phyloP scores from a whole-genome alignment of 2,888 invertebrate species.

The Phyto melanocephala region DNA sequence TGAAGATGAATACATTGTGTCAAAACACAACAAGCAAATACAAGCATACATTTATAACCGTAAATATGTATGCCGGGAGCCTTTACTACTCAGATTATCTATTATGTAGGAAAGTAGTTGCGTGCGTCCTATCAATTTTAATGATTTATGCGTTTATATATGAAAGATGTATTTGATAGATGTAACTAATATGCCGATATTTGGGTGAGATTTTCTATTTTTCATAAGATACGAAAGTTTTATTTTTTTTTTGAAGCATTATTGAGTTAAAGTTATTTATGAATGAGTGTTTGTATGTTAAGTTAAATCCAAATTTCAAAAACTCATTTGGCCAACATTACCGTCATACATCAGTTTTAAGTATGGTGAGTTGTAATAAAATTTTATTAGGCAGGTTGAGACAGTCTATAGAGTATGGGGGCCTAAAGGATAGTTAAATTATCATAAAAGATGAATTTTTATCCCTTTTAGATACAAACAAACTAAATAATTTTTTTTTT shows the following conservation, averaged over 20 bases:
- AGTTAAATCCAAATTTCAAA: constrained; percentile 50
- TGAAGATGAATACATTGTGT: no score
- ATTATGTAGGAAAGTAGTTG: neutral
- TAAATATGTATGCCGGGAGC: no score
- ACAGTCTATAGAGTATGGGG: neutral
- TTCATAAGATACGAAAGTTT: no score
- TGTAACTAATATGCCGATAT: neutral
- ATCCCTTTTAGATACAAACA: no score
- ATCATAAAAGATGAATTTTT: neutral
- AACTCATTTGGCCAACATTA: constrained; percentile 42
- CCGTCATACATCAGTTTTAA: constrained; percentile 47
- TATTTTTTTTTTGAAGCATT: no score
- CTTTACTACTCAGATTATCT: constrained; percentile 12
- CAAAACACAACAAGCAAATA: no score
- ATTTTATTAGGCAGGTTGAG: neutral
- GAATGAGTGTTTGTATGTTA: neutral
- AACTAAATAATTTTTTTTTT: no score
- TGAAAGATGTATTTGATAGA: neutral
- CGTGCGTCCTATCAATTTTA: constrained; percentile 29
- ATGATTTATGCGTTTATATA: neutral
- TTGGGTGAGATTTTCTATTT: no score
- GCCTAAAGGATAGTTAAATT: neutral
- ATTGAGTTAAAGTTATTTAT: no score
- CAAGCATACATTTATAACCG: no score
- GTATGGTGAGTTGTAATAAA: constrained; percentile 27